Evolutionary conservation across 2,113 vertebrate species (phyloP), one percentile per base, ranked within the genome.

Genomic region (Chloroceryle aenea): DNA sequence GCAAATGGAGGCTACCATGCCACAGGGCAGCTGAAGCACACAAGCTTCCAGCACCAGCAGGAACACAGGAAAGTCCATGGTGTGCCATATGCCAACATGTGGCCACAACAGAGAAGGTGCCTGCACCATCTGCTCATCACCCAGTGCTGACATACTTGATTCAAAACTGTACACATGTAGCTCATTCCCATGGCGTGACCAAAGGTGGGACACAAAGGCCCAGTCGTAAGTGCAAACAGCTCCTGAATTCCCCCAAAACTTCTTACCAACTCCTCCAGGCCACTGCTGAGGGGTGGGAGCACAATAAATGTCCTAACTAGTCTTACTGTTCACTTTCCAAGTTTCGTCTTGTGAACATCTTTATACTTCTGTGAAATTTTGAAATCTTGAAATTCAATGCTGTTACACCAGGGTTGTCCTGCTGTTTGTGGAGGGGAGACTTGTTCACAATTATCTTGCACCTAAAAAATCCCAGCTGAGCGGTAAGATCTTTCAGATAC

Each of bases 131-230:
- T 71, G 63, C 64, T 55, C 3, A 0, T 14, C 29, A 18, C 61
- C 18, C 0, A 2, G 32, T 58, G 36, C 36, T 40, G 72, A 52
- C 25, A 61, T 0, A 0, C 17, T 61, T 69, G n/a, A 42, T 77
- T 34, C 17, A 27, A 69, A 61, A 29, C 43, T 10, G 47, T 38
- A 59, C 7, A 22, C 20, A 29, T 0, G 1, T 22, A 66, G 29
- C 16, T 66, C 52, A n/a, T 18, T 72, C 48, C 64, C 38, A 64
- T 0, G 0, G 26, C 0, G 0, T 0, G 0, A 8, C 22, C n/a
- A 59, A 43, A 73, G 74, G 26, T 18, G 20, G 42, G 58, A 83
- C 42, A 55, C 0, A 1, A 81, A 85, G 40, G 29, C 45, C 13
- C 26, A 25, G 26, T 29, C 48, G 21, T 5, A 25, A 55, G 27